Conservation (phyloP, 2,797 vertebrate species). For the Oophaga sylvatica region DNA sequence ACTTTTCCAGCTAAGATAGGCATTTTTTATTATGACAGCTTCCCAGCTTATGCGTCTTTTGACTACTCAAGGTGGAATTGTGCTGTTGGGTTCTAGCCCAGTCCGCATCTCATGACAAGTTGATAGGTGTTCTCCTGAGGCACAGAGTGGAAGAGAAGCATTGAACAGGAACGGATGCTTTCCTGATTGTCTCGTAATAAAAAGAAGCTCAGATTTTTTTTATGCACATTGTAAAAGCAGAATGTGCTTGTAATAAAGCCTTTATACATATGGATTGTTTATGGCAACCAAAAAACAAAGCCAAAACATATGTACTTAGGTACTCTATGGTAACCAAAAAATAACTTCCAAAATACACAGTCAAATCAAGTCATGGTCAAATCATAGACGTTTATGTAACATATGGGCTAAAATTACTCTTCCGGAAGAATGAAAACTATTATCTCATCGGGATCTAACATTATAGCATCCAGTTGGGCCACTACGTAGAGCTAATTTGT, state of each 20-base stretch:
- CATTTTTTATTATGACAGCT: slow-evolving; percentile 17
- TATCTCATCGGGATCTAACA: too few relatives aligned
- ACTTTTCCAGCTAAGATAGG: background rate
- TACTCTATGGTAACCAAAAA: too few relatives aligned
- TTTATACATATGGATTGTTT: slow-evolving; percentile 43
- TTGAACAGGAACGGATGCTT: slow-evolving; percentile 54
- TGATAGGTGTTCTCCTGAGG: slow-evolving; percentile 55
- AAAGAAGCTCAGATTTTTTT: slow-evolving; percentile 52
- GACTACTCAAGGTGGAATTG: slow-evolving; percentile 14
- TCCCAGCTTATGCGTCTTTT: background rate
- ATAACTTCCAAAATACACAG: too few relatives aligned
- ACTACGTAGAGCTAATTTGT: too few relatives aligned
- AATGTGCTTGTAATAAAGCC: slow-evolving; percentile 33
- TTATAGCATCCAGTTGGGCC: too few relatives aligned
- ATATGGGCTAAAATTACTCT: too few relatives aligned
- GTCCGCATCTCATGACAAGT: slow-evolving; percentile 41
- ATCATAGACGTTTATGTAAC: too few relatives aligned
- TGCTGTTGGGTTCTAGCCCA: slow-evolving; percentile 20
- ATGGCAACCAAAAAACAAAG: slow-evolving; percentile 22
- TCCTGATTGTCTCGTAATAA: slow-evolving; percentile 56
- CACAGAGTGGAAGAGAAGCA: slow-evolving; percentile 40
- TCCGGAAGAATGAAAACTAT: too few relatives aligned
- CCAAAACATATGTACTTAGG: background rate
- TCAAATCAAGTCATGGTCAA: too few relatives aligned
- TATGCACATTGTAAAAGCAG: slow-evolving; percentile 16